Conservation (phyloP, 2,113 vertebrate species). For the Chloropsis hardwickii region DNA sequence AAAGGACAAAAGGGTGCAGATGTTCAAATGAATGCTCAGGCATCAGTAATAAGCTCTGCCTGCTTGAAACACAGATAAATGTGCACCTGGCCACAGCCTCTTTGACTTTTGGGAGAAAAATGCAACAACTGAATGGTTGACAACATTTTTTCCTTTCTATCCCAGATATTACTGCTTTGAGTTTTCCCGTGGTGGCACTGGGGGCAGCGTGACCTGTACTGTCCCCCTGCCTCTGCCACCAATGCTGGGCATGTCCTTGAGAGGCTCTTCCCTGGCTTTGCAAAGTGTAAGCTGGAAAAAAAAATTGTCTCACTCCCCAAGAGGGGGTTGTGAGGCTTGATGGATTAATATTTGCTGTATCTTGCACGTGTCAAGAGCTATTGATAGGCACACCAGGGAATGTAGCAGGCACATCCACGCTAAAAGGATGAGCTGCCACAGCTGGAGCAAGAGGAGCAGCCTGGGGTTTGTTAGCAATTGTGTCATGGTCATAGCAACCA, state of each 20-base stretch:
- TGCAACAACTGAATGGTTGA: neutral
- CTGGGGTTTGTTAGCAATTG: neutral
- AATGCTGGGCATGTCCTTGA: neutral
- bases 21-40: neutral
- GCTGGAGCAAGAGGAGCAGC: neutral
- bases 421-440: conserved; percentile 13
- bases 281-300: neutral
- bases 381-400: neutral
- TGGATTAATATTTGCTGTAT: conserved; percentile 29
- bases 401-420: neutral
- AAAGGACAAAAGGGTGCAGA: neutral
- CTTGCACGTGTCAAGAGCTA: neutral
- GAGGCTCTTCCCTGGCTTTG: neutral
- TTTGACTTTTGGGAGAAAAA: neutral
- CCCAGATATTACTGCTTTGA: neutral
- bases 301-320: neutral
- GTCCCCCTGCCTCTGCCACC: neutral
- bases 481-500: neutral
- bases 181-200: neutral
- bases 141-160: neutral
- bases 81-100: neutral
- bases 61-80: neutral
- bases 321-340: neutral
- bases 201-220: neutral
- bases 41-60: neutral